Percentiles rank a stretch among this genome's conserved stretches.
phyloP scores from a whole-genome alignment of 2,113 vertebrate genomes.

The Pangasianodon gigas region DNA sequence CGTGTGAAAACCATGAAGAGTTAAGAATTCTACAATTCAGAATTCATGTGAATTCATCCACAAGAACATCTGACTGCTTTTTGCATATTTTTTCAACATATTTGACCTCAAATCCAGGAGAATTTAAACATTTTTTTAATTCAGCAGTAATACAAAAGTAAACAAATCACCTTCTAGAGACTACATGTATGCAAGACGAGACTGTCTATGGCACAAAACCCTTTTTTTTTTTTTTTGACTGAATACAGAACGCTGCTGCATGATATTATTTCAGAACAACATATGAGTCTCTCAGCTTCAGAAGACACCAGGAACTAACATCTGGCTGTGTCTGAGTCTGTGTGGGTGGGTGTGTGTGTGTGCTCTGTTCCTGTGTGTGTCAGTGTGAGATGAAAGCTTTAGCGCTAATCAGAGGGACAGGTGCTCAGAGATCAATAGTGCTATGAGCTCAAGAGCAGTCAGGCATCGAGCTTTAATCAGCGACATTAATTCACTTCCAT shows the following conservation, averaged over 20 bases:
- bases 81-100: neutral
- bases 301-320: slow-evolving; percentile 10
- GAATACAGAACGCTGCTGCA: neutral
- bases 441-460: slow-evolving; percentile 28
- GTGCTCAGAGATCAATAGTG: slow-evolving; percentile 41
- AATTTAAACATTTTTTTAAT: neutral
- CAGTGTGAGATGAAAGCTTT: slow-evolving; percentile 17
- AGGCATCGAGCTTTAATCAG: slow-evolving; percentile 52
- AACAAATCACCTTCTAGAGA: neutral
- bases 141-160: neutral
- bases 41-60: neutral
- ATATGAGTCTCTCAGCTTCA: neutral
- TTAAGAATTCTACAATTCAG: neutral
- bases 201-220: neutral
- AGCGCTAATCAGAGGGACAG: slow-evolving; percentile 26
- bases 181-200: neutral
- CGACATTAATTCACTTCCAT: slow-evolving; percentile 50
- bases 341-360: neutral
- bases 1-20: no score
- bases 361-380: neutral
- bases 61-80: neutral
- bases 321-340: slow-evolving; percentile 7
- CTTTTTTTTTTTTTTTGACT: neutral
- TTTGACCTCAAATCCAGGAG: neutral
- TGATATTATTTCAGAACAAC: neutral